Percentiles rank a stretch among this genome's conserved stretches.
These are phyloP conservation scores for Cydia amplana DNA, from an alignment of 1,140 invertebrate genomes.

Conservation along the genomic window DNA sequence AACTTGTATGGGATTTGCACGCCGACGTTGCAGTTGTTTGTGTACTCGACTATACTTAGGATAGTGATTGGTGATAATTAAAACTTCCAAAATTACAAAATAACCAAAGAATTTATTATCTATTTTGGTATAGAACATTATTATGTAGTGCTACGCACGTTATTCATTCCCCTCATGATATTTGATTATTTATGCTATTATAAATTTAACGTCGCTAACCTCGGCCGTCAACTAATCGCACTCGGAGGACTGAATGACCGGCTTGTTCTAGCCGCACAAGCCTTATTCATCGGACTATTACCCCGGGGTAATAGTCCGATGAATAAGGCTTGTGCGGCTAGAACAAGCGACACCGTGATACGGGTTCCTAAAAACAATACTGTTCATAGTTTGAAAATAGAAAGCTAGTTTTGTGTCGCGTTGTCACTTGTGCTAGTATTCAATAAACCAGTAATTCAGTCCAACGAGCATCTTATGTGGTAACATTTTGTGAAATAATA, in stretches of 20 bases:
- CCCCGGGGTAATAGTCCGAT: neutral
- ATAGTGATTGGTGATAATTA: constrained; percentile 40
- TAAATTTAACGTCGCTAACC: constrained; percentile 12
- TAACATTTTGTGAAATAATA: neutral
- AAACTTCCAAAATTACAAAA: constrained; percentile 58
- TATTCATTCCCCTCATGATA: constrained; percentile 26
- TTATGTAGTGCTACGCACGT: constrained; percentile 61
- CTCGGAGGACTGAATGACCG: neutral
- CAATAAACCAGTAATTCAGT: neutral
- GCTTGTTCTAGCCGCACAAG: neutral
- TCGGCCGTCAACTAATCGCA: neutral
- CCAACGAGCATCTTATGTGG: neutral
- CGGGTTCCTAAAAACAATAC: neutral
- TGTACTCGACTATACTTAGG: neutral
- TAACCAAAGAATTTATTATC: constrained; percentile 69
- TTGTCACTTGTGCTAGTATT: no score
- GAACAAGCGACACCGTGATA: no score
- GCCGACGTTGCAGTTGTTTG: no score
- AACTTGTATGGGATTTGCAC: no score
- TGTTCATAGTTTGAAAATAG: neutral
- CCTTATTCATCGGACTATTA: neutral
- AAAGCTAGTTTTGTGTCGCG: no score
- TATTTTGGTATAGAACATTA: constrained; percentile 67
- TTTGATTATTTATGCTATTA: constrained; percentile 24
- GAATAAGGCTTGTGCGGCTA: neutral